A percentile compares a stretch with the other conserved stretches of the same genome.
Conservation (phyloP, 2,797 vertebrate species). For the Myiotriccus ornatus region DNA sequence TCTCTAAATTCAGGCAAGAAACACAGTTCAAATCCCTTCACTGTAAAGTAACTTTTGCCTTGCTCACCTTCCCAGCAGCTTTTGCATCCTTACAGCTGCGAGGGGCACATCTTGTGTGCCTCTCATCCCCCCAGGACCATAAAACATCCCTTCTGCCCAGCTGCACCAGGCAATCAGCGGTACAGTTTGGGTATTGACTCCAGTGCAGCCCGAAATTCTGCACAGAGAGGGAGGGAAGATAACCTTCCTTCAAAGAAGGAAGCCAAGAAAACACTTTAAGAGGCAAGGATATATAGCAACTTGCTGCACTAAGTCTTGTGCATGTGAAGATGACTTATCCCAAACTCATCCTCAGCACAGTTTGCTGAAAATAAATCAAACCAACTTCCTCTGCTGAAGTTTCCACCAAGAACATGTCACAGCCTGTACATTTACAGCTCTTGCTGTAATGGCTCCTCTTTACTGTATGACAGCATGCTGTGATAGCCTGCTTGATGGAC, state of each 20-base stretch:
- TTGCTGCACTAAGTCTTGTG: background rate
- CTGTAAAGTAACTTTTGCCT: background rate
- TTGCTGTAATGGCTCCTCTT: background rate
- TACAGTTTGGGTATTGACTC: rapidly evolving
- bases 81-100: background rate
- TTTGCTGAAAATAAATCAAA: constrained; percentile 1
- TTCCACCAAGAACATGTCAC: background rate
- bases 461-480: background rate
- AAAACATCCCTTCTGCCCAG: background rate
- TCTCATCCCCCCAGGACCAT: background rate
- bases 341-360: background rate
- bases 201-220: background rate
- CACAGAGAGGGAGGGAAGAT: background rate
- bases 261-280: background rate
- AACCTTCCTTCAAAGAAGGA: background rate
- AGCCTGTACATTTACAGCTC: background rate
- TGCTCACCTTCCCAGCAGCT: background rate
- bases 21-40: background rate
- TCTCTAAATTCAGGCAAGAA: background rate
- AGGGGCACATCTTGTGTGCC: background rate
- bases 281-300: background rate
- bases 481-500: background rate
- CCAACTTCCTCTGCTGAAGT: background rate
- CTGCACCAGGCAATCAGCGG: background rate
- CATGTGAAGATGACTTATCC: background rate